Base-by-base conservation (phyloP, 2,113 vertebrate species). In the Vulpes ferrilata region DNA sequence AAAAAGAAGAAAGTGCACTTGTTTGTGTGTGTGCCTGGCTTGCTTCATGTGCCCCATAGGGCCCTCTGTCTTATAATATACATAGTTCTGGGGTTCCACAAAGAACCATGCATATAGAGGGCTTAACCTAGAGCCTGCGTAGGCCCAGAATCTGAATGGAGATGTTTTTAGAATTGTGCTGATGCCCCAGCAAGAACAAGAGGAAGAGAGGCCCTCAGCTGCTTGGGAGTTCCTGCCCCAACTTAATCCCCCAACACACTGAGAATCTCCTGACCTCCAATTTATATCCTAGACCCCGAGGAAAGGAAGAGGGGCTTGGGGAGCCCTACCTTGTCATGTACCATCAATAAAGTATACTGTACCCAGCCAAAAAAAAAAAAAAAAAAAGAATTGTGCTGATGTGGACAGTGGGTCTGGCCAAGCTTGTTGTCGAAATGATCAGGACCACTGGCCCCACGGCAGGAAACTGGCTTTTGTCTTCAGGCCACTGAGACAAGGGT, bases 81-180 rank as follows among this genome's bases (percentile, higher is more conserved):
- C 4, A 59, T 1, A 19, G 62, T 8, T 7, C 48, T 7, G 23
- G 16, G 74, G 51, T 67, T 53, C 67, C n/a, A 2, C 1, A 2
- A n/a, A 55, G 7, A 27, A 79, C 30, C 60, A 30, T 1, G 6
- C 8, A 23, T 32, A 3, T 1, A 3, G 62, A 60, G 10, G 38
- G 22, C 5, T 30, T 43, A 51, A 30, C 23, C 38, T 55, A 59
- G 57, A 78, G 32, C 23, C 83, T 65, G 11, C 11, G 15, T 38
- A 55, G 76, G 51, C 51, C 76, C 17, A 55, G 51, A 7, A 12
- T 7, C 53, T 32, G 35, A 60, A n/a, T 0, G 4, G 38, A 32
- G 60, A 38, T 4, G 1, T 20, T 5, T 32, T 7, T 2, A 16
- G 8, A 38, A 57, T 3, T 0, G 0, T 19, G 23, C 51, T 1